Conservation (phyloP, 2,888 invertebrate species). For the Platypus cylindrus region DNA sequence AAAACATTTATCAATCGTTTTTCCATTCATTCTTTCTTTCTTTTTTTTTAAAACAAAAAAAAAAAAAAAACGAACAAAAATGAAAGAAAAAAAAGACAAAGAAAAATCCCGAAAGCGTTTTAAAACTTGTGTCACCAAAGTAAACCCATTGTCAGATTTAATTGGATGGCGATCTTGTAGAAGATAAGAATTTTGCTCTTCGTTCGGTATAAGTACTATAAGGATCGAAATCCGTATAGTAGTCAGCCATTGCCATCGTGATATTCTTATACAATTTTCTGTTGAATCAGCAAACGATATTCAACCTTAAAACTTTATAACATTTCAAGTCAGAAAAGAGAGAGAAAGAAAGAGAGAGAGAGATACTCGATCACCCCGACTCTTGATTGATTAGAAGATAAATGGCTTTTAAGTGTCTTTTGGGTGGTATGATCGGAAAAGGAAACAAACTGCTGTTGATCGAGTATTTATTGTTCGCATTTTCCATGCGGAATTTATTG, state of each 20-base stretch:
- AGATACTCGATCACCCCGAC: conserved; percentile 27
- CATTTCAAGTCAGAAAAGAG: no score
- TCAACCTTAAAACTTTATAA: conserved; percentile 21
- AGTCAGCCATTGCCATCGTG: conserved; percentile 6
- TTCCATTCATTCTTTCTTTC: no score
- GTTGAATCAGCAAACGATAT: conserved; percentile 18
- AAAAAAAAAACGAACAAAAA: no score
- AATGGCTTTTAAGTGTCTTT: conserved; percentile 29
- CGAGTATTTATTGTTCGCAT: no score
- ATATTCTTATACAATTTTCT: conserved; percentile 5
- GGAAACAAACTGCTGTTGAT: conserved; percentile 9
- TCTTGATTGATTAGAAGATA: conserved; percentile 37
- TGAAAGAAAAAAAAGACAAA: no score
- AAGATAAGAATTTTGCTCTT: conserved; percentile 33
- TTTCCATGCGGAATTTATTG: no score
- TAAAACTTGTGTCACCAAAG: conserved; percentile 34
- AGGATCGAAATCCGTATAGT: no score
- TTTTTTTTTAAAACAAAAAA: no score
- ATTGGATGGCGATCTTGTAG: conserved; percentile 38
- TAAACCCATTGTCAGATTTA: conserved; percentile 41
- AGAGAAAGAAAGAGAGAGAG: conserved; percentile 14
- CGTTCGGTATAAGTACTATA: no score
- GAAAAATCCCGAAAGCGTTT: conserved; percentile 12
- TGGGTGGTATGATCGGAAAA: conserved; percentile 24
- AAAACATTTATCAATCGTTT: no score